phyloP scores from a whole-genome alignment of 2,797 vertebrate genomes.

The Diglossa cyanea region DNA sequence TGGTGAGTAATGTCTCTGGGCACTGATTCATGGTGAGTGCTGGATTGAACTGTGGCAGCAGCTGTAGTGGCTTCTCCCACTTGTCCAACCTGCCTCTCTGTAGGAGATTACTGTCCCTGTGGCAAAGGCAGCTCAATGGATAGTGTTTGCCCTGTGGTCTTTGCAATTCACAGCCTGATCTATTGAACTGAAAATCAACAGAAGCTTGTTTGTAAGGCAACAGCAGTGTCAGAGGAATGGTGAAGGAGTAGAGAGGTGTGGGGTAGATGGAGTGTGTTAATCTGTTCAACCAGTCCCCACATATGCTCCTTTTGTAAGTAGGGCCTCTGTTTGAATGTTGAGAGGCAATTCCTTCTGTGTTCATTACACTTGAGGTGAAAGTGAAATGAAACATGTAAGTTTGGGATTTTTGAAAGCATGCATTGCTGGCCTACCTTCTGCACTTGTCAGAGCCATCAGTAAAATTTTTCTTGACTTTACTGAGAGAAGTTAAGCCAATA shows the following conservation, averaged over 20 bases:
- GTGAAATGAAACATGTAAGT: neutral
- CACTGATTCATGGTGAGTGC: neutral
- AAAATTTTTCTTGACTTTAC: neutral
- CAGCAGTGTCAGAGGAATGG: neutral
- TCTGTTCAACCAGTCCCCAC: neutral
- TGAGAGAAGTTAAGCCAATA: neutral
- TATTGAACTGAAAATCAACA: constrained; percentile 24
- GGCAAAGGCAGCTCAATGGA: neutral
- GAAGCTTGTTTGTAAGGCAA: neutral
- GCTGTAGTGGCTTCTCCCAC: neutral
- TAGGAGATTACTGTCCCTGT: neutral
- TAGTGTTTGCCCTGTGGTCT: neutral
- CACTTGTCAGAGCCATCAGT: neutral
- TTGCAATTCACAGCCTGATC: neutral
- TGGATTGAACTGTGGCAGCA: neutral
- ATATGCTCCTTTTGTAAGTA: neutral
- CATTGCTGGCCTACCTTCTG: neutral
- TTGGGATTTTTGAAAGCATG: neutral
- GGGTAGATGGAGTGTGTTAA: neutral
- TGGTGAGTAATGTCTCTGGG: constrained; percentile 15
- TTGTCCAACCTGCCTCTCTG: neutral
- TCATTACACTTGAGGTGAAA: neutral
- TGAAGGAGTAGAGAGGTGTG: neutral
- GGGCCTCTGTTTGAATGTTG: neutral
- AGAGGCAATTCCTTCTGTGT: neutral